phyloP scores from a whole-genome alignment of 1,140 invertebrate species.

The Drosophila gunungcola region DNA sequence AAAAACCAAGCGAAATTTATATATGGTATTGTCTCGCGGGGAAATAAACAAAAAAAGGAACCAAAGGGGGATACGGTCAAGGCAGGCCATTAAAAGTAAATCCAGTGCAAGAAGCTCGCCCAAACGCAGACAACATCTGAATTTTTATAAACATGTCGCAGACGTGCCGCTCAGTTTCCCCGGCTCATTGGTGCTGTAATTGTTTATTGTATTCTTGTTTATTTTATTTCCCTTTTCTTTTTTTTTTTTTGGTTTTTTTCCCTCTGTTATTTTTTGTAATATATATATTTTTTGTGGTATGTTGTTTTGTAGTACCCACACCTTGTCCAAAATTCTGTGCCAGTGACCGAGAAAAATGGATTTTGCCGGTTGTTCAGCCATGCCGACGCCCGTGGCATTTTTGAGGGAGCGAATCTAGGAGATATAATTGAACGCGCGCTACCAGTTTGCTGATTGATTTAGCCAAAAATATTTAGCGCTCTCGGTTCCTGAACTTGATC shows the following conservation, averaged over 20 bases:
- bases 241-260: slow-evolving; percentile 7
- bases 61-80: slow-evolving; percentile 46
- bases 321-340: slow-evolving; percentile 72
- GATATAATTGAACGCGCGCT: slow-evolving; percentile 60
- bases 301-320: slow-evolving; percentile 51
- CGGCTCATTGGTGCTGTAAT: slow-evolving; percentile 60
- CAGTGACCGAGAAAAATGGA: slow-evolving; percentile 73
- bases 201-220: slow-evolving; percentile 51
- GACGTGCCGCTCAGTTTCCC: slow-evolving; percentile 53
- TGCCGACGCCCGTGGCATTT: slow-evolving; percentile 45
- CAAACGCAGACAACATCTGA: slow-evolving; percentile 54
- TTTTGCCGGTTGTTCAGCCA: slow-evolving; percentile 46
- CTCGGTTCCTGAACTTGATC: slow-evolving; percentile 52
- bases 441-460: slow-evolving; percentile 60
- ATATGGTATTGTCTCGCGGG: background rate
- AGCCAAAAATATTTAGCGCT: slow-evolving; percentile 45
- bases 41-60: slow-evolving; percentile 3
- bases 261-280: slow-evolving; percentile 20
- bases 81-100: slow-evolving; percentile 78
- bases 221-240: background rate
- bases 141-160: slow-evolving; percentile 75
- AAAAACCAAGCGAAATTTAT: slow-evolving; percentile 34
- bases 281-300: slow-evolving; percentile 11
- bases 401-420: slow-evolving; percentile 35
- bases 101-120: slow-evolving; percentile 69